phyloP scores from a whole-genome alignment of 2,113 vertebrate genomes.

The Strix aluco region DNA sequence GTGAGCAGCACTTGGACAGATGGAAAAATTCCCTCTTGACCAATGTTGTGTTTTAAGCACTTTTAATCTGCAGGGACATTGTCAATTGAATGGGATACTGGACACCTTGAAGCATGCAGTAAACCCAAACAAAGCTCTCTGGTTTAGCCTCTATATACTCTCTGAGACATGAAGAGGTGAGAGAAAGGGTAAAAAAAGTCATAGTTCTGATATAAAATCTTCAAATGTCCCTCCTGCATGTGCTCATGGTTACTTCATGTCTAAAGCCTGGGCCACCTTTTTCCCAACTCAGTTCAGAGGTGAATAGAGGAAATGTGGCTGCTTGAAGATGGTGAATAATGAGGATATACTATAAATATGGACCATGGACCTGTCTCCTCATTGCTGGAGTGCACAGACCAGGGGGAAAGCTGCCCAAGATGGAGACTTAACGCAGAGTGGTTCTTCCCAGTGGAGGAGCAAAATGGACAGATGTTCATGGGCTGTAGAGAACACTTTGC shows the following conservation, averaged over 20 bases:
- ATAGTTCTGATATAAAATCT: background rate
- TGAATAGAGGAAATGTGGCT: background rate
- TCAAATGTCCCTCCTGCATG: background rate
- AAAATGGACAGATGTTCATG: background rate
- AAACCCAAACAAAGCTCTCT: background rate
- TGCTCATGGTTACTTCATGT: background rate
- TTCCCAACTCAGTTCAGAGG: background rate
- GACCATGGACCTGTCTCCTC: background rate
- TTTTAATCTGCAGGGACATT: background rate
- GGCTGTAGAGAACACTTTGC: background rate
- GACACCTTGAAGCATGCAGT: background rate
- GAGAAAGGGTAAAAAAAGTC: background rate
- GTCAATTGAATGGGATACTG: background rate
- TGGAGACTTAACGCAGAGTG: background rate
- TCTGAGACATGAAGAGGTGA: background rate
- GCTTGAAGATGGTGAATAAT: background rate
- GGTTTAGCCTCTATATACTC: background rate
- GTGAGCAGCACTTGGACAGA: background rate
- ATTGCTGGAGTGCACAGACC: background rate
- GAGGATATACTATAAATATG: background rate
- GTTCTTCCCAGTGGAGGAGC: background rate
- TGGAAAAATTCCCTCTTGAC: background rate
- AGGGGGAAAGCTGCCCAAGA: rapidly evolving
- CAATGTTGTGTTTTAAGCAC: background rate
- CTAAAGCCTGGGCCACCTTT: background rate